Base-by-base conservation (phyloP, 2,888 invertebrate species). In the Pseudoips prasinana region DNA sequence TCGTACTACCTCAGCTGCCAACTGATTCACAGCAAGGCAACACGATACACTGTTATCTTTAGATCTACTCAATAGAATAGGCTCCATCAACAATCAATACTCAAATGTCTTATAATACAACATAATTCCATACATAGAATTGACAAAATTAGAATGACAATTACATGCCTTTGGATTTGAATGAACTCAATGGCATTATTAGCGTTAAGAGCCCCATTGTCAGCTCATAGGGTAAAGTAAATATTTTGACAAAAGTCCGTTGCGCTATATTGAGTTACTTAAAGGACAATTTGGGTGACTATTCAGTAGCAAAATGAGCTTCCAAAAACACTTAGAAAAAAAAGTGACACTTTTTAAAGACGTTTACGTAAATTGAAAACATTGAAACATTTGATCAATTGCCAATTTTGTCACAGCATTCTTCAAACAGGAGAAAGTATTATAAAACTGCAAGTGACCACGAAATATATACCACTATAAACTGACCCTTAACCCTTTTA, bases 231-330 rank as follows among this genome's bases (percentile, higher is more conserved):
- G 60, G 64, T 58, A 74, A 75, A 81, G 85, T 84, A 88, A 88
- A 88, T 88, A 86, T 88, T 88, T 67, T 87, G 87, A 87, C 86
- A 85, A 85, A 75, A 79, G 72, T 76, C 71, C 74, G 71, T 83
- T 77, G 78, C 76, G 74, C 70, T 69, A 73, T 82, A 81, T 85
- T 81, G 73, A 82, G 78, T 81, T 80, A 79, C 82, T 75, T 69
- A 72, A 64, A 72, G 70, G 71, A 81, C 79, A 81, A 81, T 76
- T 63, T 74, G 50, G 46, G 74, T 49, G 45, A 49, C 49, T 58
- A 7, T 20, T 64, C 66, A 73, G 73, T 69, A 49, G 63, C 33
- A 34, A 52, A 69, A 68, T 66, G 54, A 67, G 56, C 60, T 45
- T 33, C 55, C 64, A 54, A 59, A 70, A 72, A 71, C 69, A 68